A percentile compares a stretch with the other conserved stretches of the same genome.
These are phyloP conservation scores for Allolobophora icterica DNA, from an alignment of 2,888 invertebrate species.

Conservation along the genomic window DNA sequence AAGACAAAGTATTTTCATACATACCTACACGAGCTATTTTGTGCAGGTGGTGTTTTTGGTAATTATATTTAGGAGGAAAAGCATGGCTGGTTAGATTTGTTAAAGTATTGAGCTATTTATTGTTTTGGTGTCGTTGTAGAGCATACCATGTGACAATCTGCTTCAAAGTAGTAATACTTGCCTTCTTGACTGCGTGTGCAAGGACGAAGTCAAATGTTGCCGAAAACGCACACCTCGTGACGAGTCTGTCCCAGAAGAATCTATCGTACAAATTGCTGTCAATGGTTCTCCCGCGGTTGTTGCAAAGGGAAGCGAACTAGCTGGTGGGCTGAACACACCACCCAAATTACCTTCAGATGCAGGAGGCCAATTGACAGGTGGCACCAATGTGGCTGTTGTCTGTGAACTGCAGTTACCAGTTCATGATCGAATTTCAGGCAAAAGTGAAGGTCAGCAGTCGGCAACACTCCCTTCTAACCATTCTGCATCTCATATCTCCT, in stretches of 20 bases:
- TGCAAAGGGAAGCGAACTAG: not conserved
- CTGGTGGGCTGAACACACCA: not conserved
- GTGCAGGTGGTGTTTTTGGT: too few species aligned
- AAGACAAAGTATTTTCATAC: too few species aligned
- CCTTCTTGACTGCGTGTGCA: not conserved
- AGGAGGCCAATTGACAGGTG: not conserved
- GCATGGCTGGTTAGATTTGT: too few species aligned
- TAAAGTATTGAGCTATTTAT: not conserved
- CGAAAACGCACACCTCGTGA: not conserved
- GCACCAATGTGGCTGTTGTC: not conserved
- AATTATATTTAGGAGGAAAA: too few species aligned
- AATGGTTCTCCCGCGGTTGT: not conserved
- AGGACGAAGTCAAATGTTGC: constrained; percentile 21
- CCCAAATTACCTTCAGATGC: not conserved
- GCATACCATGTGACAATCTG: not conserved
- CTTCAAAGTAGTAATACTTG: not conserved
- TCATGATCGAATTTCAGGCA: not conserved
- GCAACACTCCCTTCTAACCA: not conserved
- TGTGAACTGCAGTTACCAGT: constrained; percentile 2
- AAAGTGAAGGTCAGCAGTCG: not conserved
- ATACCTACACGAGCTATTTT: not conserved
- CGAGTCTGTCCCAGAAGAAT: not conserved
- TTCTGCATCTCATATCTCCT: not conserved
- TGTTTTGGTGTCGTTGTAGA: not conserved
- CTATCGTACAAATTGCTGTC: not conserved